A percentile compares a stretch with the other conserved stretches of the same genome.
Conservation (phyloP, 2,797 vertebrate genomes). For the Chloroceryle amazona region DNA sequence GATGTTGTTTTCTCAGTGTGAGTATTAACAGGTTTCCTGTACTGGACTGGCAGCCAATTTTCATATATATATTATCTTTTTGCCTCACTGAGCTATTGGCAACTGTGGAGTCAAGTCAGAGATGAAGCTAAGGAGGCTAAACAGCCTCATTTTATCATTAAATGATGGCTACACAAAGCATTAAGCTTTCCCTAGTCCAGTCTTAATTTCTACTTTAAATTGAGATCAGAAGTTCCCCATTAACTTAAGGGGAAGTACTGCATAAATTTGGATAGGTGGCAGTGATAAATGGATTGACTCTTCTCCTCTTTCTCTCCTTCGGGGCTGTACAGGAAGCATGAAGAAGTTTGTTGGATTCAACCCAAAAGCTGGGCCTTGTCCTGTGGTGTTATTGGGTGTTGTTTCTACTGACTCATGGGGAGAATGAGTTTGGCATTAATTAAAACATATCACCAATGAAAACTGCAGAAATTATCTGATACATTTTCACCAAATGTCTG, state of each 20-base stretch:
- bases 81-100: no score
- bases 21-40: background rate
- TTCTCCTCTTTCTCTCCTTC: background rate
- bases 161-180: background rate
- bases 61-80: background rate
- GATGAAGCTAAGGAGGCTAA: background rate
- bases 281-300: background rate
- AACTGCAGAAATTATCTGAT: background rate
- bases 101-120: background rate
- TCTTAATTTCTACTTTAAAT: background rate
- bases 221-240: background rate
- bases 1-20: background rate
- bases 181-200: background rate
- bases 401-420: background rate
- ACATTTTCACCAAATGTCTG: background rate
- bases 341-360: background rate
- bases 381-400: background rate
- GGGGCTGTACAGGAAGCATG: background rate
- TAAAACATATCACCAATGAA: background rate
- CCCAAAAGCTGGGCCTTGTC: background rate
- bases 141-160: background rate
- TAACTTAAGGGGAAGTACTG: background rate
- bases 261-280: background rate
- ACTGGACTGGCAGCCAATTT: background rate
- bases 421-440: background rate